These are phyloP conservation scores for Noctua fimbriata DNA, from an alignment of 2,888 invertebrate genomes.

Conservation along the genomic window DNA sequence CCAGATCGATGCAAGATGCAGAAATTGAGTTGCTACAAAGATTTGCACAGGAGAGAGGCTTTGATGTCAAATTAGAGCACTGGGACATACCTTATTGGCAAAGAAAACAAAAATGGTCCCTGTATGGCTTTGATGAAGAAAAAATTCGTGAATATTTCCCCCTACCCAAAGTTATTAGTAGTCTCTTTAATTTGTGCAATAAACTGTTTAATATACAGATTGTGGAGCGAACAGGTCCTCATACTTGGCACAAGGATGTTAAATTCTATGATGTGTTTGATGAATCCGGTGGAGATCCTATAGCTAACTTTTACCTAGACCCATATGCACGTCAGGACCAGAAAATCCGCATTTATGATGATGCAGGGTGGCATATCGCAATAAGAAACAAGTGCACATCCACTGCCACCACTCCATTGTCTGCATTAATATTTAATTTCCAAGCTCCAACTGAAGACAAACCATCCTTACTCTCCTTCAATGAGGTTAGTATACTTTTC, in stretches of 20 bases:
- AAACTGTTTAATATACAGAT: slow-evolving; percentile 95
- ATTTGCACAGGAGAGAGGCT: slow-evolving; percentile 94
- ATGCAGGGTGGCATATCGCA: slow-evolving; percentile 94
- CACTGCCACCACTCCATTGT: slow-evolving; percentile 92
- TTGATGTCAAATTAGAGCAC: slow-evolving; percentile 92
- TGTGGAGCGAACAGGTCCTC: slow-evolving; percentile 91
- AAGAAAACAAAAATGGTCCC: slow-evolving; percentile 92
- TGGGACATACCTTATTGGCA: slow-evolving; percentile 98
- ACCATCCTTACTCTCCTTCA: slow-evolving; percentile 93
- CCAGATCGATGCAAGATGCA: slow-evolving; percentile 93
- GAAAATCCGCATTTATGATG: slow-evolving; percentile 91
- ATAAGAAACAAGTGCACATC: slow-evolving; percentile 93
- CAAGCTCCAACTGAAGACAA: slow-evolving; percentile 91
- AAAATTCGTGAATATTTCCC: slow-evolving; percentile 95
- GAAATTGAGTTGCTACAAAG: slow-evolving; percentile 93
- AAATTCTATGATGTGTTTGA: slow-evolving; percentile 95
- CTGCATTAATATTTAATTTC: slow-evolving; percentile 96
- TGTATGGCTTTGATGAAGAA: slow-evolving; percentile 93
- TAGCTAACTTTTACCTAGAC: slow-evolving; percentile 97
- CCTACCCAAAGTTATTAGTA: slow-evolving; percentile 94
- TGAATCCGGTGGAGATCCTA: slow-evolving; percentile 90
- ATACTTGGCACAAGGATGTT: slow-evolving; percentile 96
- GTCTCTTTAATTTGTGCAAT: slow-evolving; percentile 94
- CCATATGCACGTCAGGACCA: slow-evolving; percentile 93
- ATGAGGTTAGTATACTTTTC: slow-evolving; percentile 94